phyloP scores from a whole-genome alignment of 2,888 invertebrate species.

The Drosophila longiperda region DNA sequence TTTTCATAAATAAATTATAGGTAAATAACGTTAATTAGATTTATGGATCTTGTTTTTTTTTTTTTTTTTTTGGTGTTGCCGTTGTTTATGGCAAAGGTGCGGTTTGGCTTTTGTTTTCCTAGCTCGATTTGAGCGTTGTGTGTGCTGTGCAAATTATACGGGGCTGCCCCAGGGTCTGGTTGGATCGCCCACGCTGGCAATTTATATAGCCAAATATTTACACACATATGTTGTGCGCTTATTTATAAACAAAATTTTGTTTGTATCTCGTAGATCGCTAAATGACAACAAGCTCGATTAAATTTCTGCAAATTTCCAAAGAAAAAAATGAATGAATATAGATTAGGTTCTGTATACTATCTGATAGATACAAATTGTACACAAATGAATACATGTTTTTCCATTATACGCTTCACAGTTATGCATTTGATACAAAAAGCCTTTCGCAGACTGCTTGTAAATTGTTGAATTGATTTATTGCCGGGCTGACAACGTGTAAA shows the following conservation, averaged over 20 bases:
- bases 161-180: constrained; percentile 45
- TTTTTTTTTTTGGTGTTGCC: constrained; percentile 22
- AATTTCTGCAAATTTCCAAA: constrained; percentile 44
- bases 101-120: constrained; percentile 21
- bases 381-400: not conserved
- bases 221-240: constrained; percentile 36
- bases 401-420: constrained; percentile 11
- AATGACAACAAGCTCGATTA: constrained; percentile 64
- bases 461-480: constrained; percentile 63
- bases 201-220: constrained; percentile 33
- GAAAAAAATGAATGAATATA: constrained; percentile 24
- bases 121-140: constrained; percentile 1
- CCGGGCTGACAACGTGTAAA: constrained; percentile 14
- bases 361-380: constrained; percentile 2
- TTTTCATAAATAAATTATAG: constrained; percentile 12
- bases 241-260: constrained; percentile 62
- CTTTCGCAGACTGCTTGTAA: constrained; percentile 35
- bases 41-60: constrained; percentile 33
- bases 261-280: constrained; percentile 29
- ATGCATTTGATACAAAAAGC: constrained; percentile 15
- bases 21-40: constrained; percentile 56
- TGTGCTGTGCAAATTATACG: constrained; percentile 30
- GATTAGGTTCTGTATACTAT: not conserved
- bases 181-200: constrained; percentile 52
- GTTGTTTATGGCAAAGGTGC: constrained; percentile 47